Conservation (phyloP, 1,140 invertebrate species). For the Octopus sinensis region DNA sequence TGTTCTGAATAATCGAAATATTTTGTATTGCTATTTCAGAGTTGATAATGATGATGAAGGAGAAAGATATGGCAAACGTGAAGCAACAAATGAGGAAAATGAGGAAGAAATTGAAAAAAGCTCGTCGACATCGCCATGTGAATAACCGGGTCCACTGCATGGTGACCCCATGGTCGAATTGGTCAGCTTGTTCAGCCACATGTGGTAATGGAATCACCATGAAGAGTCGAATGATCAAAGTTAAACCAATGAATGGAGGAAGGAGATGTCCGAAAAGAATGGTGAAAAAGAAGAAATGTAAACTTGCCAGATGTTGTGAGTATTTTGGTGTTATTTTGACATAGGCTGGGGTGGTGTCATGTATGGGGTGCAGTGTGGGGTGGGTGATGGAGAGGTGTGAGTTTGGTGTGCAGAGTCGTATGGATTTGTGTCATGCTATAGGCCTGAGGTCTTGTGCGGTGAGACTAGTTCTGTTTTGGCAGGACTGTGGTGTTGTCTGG, state of each 20-base stretch:
- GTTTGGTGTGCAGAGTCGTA: background rate
- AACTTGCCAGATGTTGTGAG: slow-evolving; percentile 42
- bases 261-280: slow-evolving; percentile 44
- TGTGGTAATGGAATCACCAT: slow-evolving; percentile 48
- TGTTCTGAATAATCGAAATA: no score
- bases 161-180: slow-evolving; percentile 54
- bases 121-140: background rate
- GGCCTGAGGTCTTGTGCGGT: background rate
- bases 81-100: slow-evolving; percentile 26
- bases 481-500: background rate
- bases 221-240: slow-evolving; percentile 40
- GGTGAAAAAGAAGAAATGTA: slow-evolving; percentile 40
- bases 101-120: slow-evolving; percentile 22
- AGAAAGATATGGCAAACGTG: slow-evolving; percentile 24
- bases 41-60: slow-evolving; percentile 27
- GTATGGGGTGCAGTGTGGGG: background rate
- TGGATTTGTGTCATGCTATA: background rate
- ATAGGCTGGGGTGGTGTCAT: background rate
- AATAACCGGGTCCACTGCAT: slow-evolving; percentile 41
- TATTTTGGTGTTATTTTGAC: slow-evolving; percentile 9
- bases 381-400: background rate
- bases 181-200: slow-evolving; percentile 52
- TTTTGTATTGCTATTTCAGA: no score
- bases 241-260: slow-evolving; percentile 43
- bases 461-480: background rate